Evolutionary conservation across 2,797 vertebrate species (phyloP), one percentile per base, ranked within the genome.

Genomic region (Chaunax sp.): DNA sequence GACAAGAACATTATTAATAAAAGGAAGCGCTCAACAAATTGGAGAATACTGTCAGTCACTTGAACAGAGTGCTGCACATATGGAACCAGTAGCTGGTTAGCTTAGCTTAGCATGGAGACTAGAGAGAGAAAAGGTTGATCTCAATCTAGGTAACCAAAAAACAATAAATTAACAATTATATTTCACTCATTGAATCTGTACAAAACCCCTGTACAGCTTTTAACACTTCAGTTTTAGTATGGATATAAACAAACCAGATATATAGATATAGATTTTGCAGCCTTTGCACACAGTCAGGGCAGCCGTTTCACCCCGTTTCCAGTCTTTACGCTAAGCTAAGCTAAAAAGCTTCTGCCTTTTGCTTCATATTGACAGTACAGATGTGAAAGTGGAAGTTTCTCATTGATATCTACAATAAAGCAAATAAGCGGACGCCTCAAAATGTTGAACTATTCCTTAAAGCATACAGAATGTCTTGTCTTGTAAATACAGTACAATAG

Each of bases 401-500:
- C 7, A 19, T 52, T 23, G 50, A 23, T n/a, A 9, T 20, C 13
- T 41, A 18, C 20, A 53, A 51, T 15, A 50, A 67, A 61, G 20
- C 13, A 0, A 20, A 9, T 22, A 3, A 43, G 7, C 0, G 0
- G 5, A 18, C 41, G 28, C 12, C 26, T 19, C 6, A 13, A 61
- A 57, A 23, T 71, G 46, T 44, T 55, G 6, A 69, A 46, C 49
- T 60, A 26, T 59, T 60, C 40, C 61, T 69, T 51, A 35, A 25
- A 52, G 49, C 22, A 46, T 38, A 56, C 15, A 19, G 33, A 71
- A 45, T 28, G 22, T 45, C 22, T 57, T 22, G 5, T 58, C 55
- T 20, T 59, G 13, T 40, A 16, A 3, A 58, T 16, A 77, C 5
- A 64, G 69, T 58, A 71, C 37, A 69, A 51, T 62, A 70, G 56